A percentile compares a stretch with the other conserved stretches of the same genome.
Conservation (phyloP, 2,797 vertebrate genomes). For the Poecilia gillii region DNA sequence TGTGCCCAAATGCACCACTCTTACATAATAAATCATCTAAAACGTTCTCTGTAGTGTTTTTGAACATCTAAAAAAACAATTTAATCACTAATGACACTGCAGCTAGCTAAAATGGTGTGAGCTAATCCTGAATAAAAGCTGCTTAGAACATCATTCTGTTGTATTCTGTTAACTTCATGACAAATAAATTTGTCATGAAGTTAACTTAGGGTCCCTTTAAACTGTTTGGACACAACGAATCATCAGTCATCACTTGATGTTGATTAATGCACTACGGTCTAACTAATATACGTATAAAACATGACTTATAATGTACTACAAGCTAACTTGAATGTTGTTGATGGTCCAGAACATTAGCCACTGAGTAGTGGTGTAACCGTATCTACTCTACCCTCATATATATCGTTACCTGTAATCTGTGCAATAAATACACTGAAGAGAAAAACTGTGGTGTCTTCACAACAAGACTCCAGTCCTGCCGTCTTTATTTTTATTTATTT, state of each 20-base stretch:
- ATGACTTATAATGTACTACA: conserved; percentile 64
- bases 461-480: too few relatives aligned
- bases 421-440: conserved; percentile 52
- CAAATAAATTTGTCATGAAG: too few relatives aligned
- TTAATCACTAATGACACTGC: not conserved
- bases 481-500: too few relatives aligned
- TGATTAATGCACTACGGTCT: conserved; percentile 29
- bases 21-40: not conserved
- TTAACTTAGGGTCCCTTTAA: conserved; percentile 49
- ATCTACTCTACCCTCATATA: conserved; percentile 51
- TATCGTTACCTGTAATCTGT: conserved; percentile 56
- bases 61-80: not conserved
- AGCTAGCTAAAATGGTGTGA: not conserved
- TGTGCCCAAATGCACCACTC: not conserved
- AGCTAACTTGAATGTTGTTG: conserved; percentile 82
- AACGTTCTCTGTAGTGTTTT: not conserved
- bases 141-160: not conserved
- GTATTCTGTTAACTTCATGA: not conserved
- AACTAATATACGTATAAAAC: conserved; percentile 30
- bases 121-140: not conserved
- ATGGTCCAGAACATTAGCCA: conserved; percentile 65
- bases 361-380: conserved; percentile 60
- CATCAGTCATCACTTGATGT: conserved; percentile 34
- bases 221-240: conserved; percentile 41
- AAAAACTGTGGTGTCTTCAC: conserved; percentile 4